Base-by-base conservation (phyloP, 2,113 vertebrate species). In the Thoracochromis brauschi region DNA sequence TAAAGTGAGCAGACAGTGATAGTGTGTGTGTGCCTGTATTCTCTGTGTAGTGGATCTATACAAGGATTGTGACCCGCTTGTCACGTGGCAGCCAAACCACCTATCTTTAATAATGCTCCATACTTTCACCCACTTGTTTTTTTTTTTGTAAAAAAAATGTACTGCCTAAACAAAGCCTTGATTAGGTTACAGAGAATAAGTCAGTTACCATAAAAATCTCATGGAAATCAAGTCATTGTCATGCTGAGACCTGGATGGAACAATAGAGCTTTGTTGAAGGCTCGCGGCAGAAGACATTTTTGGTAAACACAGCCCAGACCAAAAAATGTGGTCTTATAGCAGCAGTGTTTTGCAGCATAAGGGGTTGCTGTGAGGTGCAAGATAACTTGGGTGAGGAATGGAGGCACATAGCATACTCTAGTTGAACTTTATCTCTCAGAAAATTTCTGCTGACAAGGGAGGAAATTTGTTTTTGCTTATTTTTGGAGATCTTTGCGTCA, bases 181-280 rank as follows among this genome's bases (percentile, higher is more conserved):
- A 95, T 93, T 93, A 88, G 58, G 85, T 95, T 94, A 90, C 88
- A 92, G 26, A 63, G 24, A 85, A 85, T 87, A 78, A 84, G 80
- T 58, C 42, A 81, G 88, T 92, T 88, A 85, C 51, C 83, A 85
- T 92, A 86, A 81, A 93, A 80, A 89, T 81, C 51, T 54, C 13
- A 68, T 87, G 31, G 58, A 90, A 84, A 85, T 87, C 82, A 58
- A 80, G 60, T 81, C 78, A 87, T 68, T 87, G 83, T 90, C 86
- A 63, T 78, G 40, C 73, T 47, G 49, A 83, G 68, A 86, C 81
- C 13, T 12, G 19, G 58, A 75, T n/a, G 6, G 45, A 89, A 93
- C 93, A 94, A 91, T 84, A 80, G 82, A 1, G 8, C 84, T 80
- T 84, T 91, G 90, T 93, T 90, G 5, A 47, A 24, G 54, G 29